Percentiles rank a stretch among this genome's conserved stretches.
These are phyloP conservation scores for Scaptomyza cyrtandrae DNA, from an alignment of 2,888 invertebrate genomes.

Conservation along the genomic window DNA sequence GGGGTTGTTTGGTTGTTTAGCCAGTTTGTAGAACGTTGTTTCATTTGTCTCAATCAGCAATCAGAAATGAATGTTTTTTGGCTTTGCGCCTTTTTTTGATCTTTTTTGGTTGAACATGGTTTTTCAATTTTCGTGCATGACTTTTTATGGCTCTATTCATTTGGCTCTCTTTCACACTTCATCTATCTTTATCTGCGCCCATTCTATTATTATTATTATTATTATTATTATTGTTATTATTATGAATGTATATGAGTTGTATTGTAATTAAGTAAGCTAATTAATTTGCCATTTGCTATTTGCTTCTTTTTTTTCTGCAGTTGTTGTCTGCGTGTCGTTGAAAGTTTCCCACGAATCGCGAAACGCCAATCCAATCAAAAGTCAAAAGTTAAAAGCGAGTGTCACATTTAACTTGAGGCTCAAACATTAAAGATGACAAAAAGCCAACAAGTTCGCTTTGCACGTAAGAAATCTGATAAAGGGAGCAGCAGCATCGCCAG, in stretches of 20 bases:
- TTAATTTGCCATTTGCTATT: conserved; percentile 54
- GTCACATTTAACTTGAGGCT: conserved; percentile 79
- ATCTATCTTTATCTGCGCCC: conserved; percentile 12
- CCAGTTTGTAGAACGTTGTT: conserved; percentile 74
- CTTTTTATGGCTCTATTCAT: conserved; percentile 73
- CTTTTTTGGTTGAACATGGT: conserved; percentile 63
- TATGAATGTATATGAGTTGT: neutral
- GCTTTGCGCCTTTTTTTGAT: conserved; percentile 54
- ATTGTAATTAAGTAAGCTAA: conserved; percentile 47
- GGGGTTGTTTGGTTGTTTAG: conserved; percentile 27
- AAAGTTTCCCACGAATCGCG: conserved; percentile 63
- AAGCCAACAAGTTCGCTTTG: conserved; percentile 80
- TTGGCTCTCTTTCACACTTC: conserved; percentile 20
- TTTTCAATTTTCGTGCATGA: conserved; percentile 74
- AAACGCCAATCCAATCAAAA: conserved; percentile 56
- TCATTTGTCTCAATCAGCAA: conserved; percentile 77
- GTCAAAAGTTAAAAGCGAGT: conserved; percentile 55
- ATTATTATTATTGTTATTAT: conserved; percentile 7
- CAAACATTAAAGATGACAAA: conserved; percentile 81
- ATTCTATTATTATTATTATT: conserved; percentile 38
- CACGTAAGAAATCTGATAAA: conserved; percentile 77
- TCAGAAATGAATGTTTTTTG: conserved; percentile 58
- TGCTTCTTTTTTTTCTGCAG: conserved; percentile 7
- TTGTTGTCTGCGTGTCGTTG: conserved; percentile 3
- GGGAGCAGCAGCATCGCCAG: conserved; percentile 22